Base-by-base conservation (phyloP, 1,140 invertebrate species). In the Drosophila sulfurigaster region DNA sequence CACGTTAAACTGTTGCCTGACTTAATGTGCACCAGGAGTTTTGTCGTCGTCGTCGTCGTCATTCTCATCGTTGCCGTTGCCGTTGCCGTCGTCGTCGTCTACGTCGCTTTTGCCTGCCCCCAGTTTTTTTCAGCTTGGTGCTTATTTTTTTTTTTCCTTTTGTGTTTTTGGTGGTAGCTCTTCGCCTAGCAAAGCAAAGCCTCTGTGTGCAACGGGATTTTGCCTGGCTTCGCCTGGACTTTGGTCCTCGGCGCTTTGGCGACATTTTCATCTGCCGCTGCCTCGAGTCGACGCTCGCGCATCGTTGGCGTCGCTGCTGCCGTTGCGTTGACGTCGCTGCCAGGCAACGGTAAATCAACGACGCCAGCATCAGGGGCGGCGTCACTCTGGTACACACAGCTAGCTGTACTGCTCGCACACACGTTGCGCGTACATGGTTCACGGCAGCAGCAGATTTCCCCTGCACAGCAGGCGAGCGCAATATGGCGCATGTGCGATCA, bases 1-100 rank as follows among this genome's bases (percentile, higher is more conserved):
- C 90, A 91, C 90, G 90, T 91, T 90, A 87, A 91, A 91, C 90
- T 91, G 90, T 91, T 88, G 82, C 75, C 90, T 81, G 86, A 80
- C 75, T 90, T 91, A 87, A 91, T 81, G 76, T 90, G 88, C 90
- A 90, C 75, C 82, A 90, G 86, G 85, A 89, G 85, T 89, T 89
- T 88, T 88, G 85, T 85, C 83, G 80, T 83, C 67, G 80, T 75
- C 70, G 70, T 65, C 65, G 60, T 69, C 70, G 35, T 68, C 69
- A 30, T 66, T 46, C 30, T 51, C 57, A 38, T 43, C 48, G 54
- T 62, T 25, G 41, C 32, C 32, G 67, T 58, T 52, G 64, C 28
- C 35, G 66, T 35, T 48, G 67, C 8, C 10, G 68, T 41, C 30
- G 59, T 48, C 38, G 72, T 54, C 41, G 62, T 52, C 60, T 76